Base-by-base conservation (phyloP, 1,140 invertebrate species). In the Heliothis subflexa region DNA sequence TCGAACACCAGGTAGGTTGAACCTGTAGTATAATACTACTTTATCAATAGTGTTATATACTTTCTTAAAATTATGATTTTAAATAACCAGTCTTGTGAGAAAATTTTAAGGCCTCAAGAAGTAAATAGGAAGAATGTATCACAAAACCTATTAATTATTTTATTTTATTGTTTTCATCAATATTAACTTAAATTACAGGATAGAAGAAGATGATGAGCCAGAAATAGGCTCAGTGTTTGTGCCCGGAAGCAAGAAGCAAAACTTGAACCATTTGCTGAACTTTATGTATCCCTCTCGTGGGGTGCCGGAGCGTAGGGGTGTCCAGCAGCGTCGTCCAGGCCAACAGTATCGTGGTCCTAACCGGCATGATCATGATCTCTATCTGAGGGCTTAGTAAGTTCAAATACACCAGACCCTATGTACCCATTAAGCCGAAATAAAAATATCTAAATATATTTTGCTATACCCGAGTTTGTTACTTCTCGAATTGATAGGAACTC, bases 251-350 rank as follows among this genome's bases (percentile, higher is more conserved):
- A 98, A 98, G 95, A 98, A 99, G 95, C 97, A 97, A 95, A 98
- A 98, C 95, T 95, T 98, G 93, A 98, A 98, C 95, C 97, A 99
- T 96, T 96, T 99, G 96, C 95, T 99, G 82, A 99, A 99, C 95
- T 97, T 98, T 95, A 96, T 97, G 93, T 97, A 97, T 94, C 95
- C 96, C 72, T 95, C 97, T 84, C 95, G 97, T 54, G 95, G 96
- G 81, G 57, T 72, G 21, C 74, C 78, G 21, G 88, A 91, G 55
- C 78, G 86, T 40, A 87, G 88, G 68, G 84, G 84, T 66, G 82
- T 81, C 52, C 86, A 88, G 83, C 82, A 90, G 85, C 85, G 93
- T 81, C 86, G 90, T 61, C 85, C 83, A 21, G 79, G 47, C 11
- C 82, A 86, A 14, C 86, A 87, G 45, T 85, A 88, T 28, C 64